Evolutionary conservation across 2,797 vertebrate species (phyloP), one percentile per base, ranked within the genome.

Genomic region (Anas georgica): DNA sequence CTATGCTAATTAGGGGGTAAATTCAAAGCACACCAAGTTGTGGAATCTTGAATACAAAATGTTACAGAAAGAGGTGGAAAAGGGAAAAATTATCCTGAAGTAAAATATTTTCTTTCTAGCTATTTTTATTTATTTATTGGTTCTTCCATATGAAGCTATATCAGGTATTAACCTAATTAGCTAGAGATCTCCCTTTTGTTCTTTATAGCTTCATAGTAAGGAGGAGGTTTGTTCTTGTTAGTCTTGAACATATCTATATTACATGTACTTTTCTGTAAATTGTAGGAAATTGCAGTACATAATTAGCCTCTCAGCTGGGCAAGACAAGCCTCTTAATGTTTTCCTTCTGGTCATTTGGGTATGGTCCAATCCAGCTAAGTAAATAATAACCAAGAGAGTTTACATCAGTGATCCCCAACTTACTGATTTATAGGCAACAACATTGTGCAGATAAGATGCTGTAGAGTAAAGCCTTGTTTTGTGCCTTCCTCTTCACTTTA

Each of bases 1-100:
- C 89, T 92, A 8, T 58, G 7, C 55, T 97, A 96, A 91, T 95
- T 96, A 97, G 96, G 72, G 64, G 56, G n/a, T 92, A 92, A 95
- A 96, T 92, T 92, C 77, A 94, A 96, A 94, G 78, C 59, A 92
- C 33, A 75, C 67, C 9, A 29, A 45, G 1, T 96, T 95, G 59
- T 78, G 90, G 81, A 96, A 94, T 95, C 90, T 25, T 41, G 13
- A 92, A 20, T 90, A 78, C 52, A 88, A 48, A 86, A 84, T 83
- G 18, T 9, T 86, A 78, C 90, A 68, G 75, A 85, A 86, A 64
- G 52, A 86, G 64, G 12, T 31, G 12, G 58, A 64, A 92, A 85
- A 77, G 29, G 35, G 54, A 39, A 81, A 64, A 56, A 14, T 62
- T 5, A 43, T 90, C 77, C 82, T 66, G 86, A n/a, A 50, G 59